Evolutionary conservation across 2,113 vertebrate genomes (phyloP), one percentile per base, ranked within the genome.

Genomic region (Corythornis madagascariensis): DNA sequence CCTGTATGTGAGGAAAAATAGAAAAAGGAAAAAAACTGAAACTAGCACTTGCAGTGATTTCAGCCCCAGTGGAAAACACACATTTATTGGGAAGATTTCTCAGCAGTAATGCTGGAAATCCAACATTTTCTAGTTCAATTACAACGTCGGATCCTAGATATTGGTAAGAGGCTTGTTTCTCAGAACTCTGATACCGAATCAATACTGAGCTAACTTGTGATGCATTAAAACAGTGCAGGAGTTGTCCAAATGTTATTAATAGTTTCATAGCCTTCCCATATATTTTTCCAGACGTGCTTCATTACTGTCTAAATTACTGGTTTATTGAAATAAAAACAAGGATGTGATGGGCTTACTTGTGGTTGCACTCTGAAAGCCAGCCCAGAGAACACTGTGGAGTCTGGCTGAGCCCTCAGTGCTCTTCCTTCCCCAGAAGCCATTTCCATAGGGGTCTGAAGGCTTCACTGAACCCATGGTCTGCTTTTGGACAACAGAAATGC

Each of bases 61-160:
- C 56, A 95, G 73, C 90, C 97, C 94, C 97, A 81, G 87, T 96
- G 97, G 97, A 98, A 96, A 98, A 97, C 96, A 97, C 69, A 92
- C 89, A 93, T 96, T 98, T 98, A 98, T 97, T 97, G 96, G 95
- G 97, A 98, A 97, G 97, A 97, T 97, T 95, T 98, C 97, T 97
- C 97, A 97, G 87, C 96, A 97, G 97, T 90, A 97, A 93, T 95
- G 93, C 89, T 95, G 91, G 94, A 97, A 96, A 97, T 95, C 97
- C 97, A 96, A 97, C 96, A 95, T 97, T 97, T 98, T 97, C 96
- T 97, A 93, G 96, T 97, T 98, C 97, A 98, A 97, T 98, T 98
- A 98, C 96, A 97, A 95, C 92, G 94, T 92, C 56, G 43, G 91
- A 94, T 97, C 93, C 96, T 95, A 96, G 96, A 97, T 97, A 98